A percentile compares a stretch with the other conserved stretches of the same genome.
Evolutionary conservation across 1,140 invertebrate genomes (phyloP).

Genomic region (Adelges cooleyi): DNA sequence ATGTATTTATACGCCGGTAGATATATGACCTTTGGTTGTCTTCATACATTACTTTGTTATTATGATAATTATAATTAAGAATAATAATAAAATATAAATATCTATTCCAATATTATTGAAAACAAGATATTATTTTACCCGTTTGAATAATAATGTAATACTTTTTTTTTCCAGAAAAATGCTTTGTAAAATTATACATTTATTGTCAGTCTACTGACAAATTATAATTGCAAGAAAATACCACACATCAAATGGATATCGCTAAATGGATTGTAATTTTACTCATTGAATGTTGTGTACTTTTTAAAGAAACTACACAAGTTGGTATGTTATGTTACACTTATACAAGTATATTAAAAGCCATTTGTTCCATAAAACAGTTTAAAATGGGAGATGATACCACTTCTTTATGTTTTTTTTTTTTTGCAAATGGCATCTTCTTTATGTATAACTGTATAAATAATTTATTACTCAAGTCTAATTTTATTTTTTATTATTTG

Average conservation of each 20-base stretch:
- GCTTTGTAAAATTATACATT: too few species aligned
- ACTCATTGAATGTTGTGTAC: not conserved
- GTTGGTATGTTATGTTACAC: not conserved
- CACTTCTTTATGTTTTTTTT: not conserved
- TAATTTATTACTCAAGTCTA: not conserved
- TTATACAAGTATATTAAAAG: not conserved
- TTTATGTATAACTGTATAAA: not conserved
- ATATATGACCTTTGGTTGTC: too few species aligned
- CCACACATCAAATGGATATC: not conserved
- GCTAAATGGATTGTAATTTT: not conserved
- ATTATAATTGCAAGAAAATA: not conserved
- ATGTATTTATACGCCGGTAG: too few species aligned
- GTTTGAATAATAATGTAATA: too few species aligned
- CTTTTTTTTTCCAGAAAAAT: too few species aligned
- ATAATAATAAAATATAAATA: too few species aligned
- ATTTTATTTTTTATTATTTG: not conserved
- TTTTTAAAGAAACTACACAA: not conserved
- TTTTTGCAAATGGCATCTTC: not conserved
- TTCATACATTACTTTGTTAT: too few species aligned
- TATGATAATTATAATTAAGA: too few species aligned
- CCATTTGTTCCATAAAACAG: not conserved
- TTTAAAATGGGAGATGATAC: not conserved
- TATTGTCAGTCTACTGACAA: too few species aligned
- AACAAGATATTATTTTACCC: too few species aligned
- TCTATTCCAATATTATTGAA: too few species aligned